Evolutionary conservation across 2,113 vertebrate genomes (phyloP), one percentile per base, ranked within the genome.

Genomic region (Thryonomys swinderianus): DNA sequence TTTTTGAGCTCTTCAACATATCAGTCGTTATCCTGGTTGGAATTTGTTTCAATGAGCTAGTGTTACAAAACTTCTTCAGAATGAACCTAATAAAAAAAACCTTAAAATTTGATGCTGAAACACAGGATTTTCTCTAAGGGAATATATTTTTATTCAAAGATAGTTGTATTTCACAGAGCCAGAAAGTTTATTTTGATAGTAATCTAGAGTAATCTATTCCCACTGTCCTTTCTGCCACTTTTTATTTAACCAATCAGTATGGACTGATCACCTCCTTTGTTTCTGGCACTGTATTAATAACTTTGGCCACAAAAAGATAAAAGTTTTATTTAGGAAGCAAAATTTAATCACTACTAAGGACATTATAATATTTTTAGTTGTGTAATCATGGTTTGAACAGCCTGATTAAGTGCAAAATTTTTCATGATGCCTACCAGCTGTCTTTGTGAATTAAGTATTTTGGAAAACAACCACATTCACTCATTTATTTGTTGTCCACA

Each of bases 381-480:
- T 55, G 4, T 66, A 51, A 81, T 87, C 59, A 88, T 51, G 51
- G 25, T 42, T 81, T 40, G 30, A 91, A 45, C 32, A 88, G 71
- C 45, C 42, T 71, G 27, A 89, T 94, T 92, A 91, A 78, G 20
- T 61, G 6, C 27, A 79, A 79, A 89, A 16, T 13, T 91, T 53
- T 74, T 48, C 30, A 95, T 86, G 82, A 3, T 74, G 10, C 30
- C 37, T 2, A 7, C 34, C 13, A 79, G 23, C 55, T 51, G 32
- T 59, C 86, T 88, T 85, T 88, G 45, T 71, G 51, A 93, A 85
- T 88, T 85, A 88, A 66, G 27, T 55, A 74, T 84, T 94, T 85
- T 67, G 55, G 55, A 17, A 32, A 90, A 73, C 16, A 82, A 67
- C 42, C 7, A 88, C 37, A 79, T 85, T 93, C 45, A 79, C 82